Base-by-base conservation (phyloP, 53 echinoderm and acorn worm species). In the Apostichopus leukothele region DNA sequence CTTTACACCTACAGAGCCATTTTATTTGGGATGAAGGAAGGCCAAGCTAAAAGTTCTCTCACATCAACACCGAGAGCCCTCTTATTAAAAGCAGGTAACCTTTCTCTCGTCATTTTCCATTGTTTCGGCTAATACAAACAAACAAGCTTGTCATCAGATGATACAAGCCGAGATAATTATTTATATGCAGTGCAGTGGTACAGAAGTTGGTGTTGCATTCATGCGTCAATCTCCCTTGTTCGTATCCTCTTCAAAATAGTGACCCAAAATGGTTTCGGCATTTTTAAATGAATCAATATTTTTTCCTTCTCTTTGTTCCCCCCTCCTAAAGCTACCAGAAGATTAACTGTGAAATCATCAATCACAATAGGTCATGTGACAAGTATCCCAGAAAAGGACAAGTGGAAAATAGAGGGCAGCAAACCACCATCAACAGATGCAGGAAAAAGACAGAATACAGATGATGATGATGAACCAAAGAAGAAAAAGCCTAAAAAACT, bases 21-120 rank as follows among this genome's bases (percentile, higher is more conserved):
- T 96, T 54, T 81, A 53, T 96, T 95, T 92, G 96, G 95, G n/a
- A 27, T 96, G 88, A 88, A 71, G 27, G 96, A 96, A 87, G 88
- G 89, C 79, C 89, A 93, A 86, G 88, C 91, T 10, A 96, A 93
- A 83, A 90, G 92, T 89, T 92, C 93, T 8, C 88, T 96, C 27
- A 91, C 95, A 2, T 86, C 89, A 12, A 93, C 93, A 76, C 95
- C 95, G 60, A 91, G 94, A 73, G 92, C 96, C 9, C 90, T 94
- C 4, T 50, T 96, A 13, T 66, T 91, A 14, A 95, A 95, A 91
- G 92, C 95, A 93, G 92, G 96, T 96, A 22, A 59, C 39, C 39
- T 39, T 39, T 39, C 39, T 39, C 39, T 39, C 3, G 39, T 3
- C 3, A 39, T 39, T 39, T 0, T 39, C 39, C 39, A 39, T 39